Evolutionary conservation across 2,113 vertebrate genomes (phyloP).

Genomic region (Pundamilia nyererei): DNA sequence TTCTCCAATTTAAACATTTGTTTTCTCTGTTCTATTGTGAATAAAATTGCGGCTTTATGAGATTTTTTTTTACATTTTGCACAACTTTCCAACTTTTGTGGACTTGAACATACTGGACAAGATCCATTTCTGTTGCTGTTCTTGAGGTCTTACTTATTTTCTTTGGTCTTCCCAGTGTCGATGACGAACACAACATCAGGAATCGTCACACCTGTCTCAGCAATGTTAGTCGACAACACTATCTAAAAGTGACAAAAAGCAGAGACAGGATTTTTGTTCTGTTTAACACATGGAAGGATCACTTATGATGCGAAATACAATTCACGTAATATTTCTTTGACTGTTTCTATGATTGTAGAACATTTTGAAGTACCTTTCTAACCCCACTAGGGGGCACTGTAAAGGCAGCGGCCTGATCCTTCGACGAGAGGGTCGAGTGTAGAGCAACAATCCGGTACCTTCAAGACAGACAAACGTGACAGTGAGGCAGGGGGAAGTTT

Average conservation of each 20-base stretch:
- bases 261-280: not conserved
- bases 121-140: not conserved
- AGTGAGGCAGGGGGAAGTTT: not conserved
- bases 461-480: not conserved
- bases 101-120: not conserved
- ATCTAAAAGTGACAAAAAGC: constrained; percentile 73
- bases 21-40: not conserved
- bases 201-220: constrained; percentile 96
- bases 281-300: not conserved
- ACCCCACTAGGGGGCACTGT: constrained; percentile 83
- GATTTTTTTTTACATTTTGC: not conserved
- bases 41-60: not conserved
- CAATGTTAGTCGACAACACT: constrained; percentile 97
- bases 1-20: not conserved
- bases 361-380: constrained; percentile 81
- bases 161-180: constrained; percentile 93
- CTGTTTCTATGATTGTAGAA: not conserved
- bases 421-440: constrained; percentile 92
- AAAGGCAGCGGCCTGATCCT: constrained; percentile 92
- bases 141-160: constrained; percentile 83
- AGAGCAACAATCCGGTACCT: constrained; percentile 88
- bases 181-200: constrained; percentile 97
- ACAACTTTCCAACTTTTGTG: not conserved
- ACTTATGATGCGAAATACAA: not conserved
- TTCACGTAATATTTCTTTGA: fast-evolving